Base-by-base conservation (phyloP, 2,113 vertebrate species). In the Trogon melanurus region DNA sequence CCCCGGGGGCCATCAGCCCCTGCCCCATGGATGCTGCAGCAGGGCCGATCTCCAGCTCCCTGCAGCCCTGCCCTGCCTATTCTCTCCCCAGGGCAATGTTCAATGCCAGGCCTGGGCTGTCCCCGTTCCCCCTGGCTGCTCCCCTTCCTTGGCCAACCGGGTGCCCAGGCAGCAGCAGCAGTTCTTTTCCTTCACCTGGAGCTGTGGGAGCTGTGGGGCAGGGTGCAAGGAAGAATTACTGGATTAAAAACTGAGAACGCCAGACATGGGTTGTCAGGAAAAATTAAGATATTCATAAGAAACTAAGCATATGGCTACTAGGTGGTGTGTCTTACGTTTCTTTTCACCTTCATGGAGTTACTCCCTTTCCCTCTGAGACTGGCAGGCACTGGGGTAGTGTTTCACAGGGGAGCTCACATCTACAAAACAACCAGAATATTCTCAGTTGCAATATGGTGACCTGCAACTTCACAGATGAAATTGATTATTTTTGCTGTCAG, bases 401-500 rank as follows among this genome's bases (percentile, higher is more conserved):
- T 74, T 56, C 50, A 44, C 69, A 44, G 47, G 71, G 90, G 88
- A 96, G 34, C 56, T 90, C 58, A 54, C 54, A 41, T 50, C 34
- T n/a, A 38, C 0, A 1, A 60, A 66, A 38, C 51, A 83, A 47
- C 67, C 50, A 53, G 75, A 56, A 60, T 34, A 56, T 32, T 80
- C 76, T 84, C 72, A 74, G 69, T 48, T 57, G 57, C 85, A 89
- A 70, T 21, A 70, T 2, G 5, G 41, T 0, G 0, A 57, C 53
- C 69, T 48, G 51, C 34, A 79, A 17, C 74, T 71, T 79, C 0
- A 1, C 45, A 80, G 64, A 64, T 44, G 18, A 85, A 95, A 95
- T 62, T 44, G 11, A 90, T 94, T 95, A 27, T 82, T 93, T 95
- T 86, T 93, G 48, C 88, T 93, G 75, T 84, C 90, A 93, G 61